These are phyloP conservation scores for Pseudomyrmex dendroicus DNA, from an alignment of 1,140 invertebrate genomes.

Conservation along the genomic window DNA sequence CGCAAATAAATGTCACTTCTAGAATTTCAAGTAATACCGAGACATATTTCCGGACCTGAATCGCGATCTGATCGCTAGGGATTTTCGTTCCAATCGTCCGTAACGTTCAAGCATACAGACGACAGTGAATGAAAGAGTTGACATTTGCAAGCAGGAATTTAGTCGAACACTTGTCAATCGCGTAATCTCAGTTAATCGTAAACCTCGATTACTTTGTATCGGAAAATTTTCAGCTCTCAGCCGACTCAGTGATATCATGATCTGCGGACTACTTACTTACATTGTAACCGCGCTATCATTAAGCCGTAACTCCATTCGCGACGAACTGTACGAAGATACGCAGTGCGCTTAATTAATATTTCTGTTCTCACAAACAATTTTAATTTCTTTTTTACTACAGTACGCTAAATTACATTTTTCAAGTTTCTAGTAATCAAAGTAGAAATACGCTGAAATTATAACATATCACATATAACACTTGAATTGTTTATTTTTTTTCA, in stretches of 20 bases:
- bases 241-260: not conserved
- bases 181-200: slow-evolving; percentile 20
- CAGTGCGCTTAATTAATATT: slow-evolving; percentile 49
- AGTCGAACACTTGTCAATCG: not conserved
- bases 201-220: not conserved
- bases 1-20: slow-evolving; percentile 10
- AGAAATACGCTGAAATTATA: slow-evolving; percentile 7
- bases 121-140: not conserved
- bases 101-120: not conserved
- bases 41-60: not conserved
- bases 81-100: not conserved
- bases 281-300: not conserved
- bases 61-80: not conserved
- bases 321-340: slow-evolving; percentile 10
- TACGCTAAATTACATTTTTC: slow-evolving; percentile 39
- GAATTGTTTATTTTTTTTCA: too few relatives aligned
- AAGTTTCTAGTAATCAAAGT: slow-evolving; percentile 25
- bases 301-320: slow-evolving; percentile 22
- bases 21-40: not conserved
- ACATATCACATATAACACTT: slow-evolving; percentile 5
- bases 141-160: not conserved
- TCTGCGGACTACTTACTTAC: slow-evolving; percentile 1
- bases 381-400: slow-evolving; percentile 25
- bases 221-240: slow-evolving; percentile 39
- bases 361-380: slow-evolving; percentile 15